Evolutionary conservation across 1,140 invertebrate genomes (phyloP), one percentile per base, ranked within the genome.

Genomic region (Bombus consobrinus): DNA sequence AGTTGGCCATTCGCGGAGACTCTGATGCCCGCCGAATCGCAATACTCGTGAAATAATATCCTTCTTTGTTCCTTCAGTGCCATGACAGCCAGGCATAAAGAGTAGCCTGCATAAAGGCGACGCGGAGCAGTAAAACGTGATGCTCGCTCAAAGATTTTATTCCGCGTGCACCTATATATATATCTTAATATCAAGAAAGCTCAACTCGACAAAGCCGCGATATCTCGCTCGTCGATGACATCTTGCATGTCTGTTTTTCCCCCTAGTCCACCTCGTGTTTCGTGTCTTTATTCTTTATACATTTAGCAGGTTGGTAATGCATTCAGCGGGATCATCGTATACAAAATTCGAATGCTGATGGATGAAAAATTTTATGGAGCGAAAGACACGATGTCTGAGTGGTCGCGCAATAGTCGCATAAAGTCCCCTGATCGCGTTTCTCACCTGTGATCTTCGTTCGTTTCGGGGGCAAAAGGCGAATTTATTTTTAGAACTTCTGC

Each of bases 131-230:
- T 83, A 87, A 90, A 90, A 90, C 81, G 89, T 57, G 80, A 90
- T 83, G 86, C 86, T 90, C 83, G 86, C 89, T 90, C 85, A 74
- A 90, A 72, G 75, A 90, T 88, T 90, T 90, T 90, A 90, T 83
- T 79, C 75, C 69, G 69, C 59, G 34, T 8, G 9, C 22, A 57
- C 25, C 57, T 34, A 47, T 4, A 79, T 18, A 25, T 53, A 53
- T 22, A 53, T 22, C 47, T 53, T 53, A 53, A 53, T 22, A 22
- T 80, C 64, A 5, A 15, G 37, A 28, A 28, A 22, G 18, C 15
- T 32, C 34, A 25, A 32, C 64, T 34, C 47, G 73, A 28, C 10
- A 9, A 28, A 59, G 22, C 9, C 9, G 9, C 66, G 32, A 82
- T 34, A 57, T 76, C 62, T 37, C 68, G 13, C 12, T 87, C 66